Base-by-base conservation (phyloP, 2,113 vertebrate genomes). In the Castor canadensis region DNA sequence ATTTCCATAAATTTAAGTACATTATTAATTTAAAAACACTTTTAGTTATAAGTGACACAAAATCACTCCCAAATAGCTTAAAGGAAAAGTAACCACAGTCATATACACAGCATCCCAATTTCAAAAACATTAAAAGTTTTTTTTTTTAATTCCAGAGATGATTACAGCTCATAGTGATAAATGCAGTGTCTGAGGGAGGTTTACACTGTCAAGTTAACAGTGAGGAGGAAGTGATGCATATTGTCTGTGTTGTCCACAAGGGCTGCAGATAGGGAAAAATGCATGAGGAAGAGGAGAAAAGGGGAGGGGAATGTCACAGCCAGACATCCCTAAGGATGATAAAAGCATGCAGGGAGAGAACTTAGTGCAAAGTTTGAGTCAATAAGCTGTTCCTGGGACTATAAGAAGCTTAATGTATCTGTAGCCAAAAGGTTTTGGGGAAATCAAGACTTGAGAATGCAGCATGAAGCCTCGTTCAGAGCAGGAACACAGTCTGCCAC, bases 21-120 rank as follows among this genome's bases (percentile, higher is more conserved):
- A 66, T 43, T 13, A 47, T 89, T 92, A 81, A 84, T 77, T 72
- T 69, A 94, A 30, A 85, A 77, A 72, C 43, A 90, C 8, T 73
- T 81, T 96, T 32, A 69, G 43, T 64, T 85, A 35, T 43, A 93
- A 62, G 45, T 90, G 72, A 95, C 67, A 95, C 40, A 94, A 92
- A 96, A 90, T 92, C 88, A 35, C 73, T 91, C 69, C n/a, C 54
- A 77, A 62, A 82, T 84, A 49, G 30, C 62, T 87, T 87, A 30
- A 69, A 93, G 91, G 26, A 58, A 77, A 95, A 49, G 7, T 66
- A 20, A 56, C 12, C 47, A 38, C 6, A 43, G 38, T n/a, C 5
- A 15, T 20, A 24, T 85, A 66, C 83, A 15, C 87, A 90, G 0
- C 19, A 22, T 81, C n/a, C 15, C 5, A 6, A 73, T 95, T 96